Base-by-base conservation (phyloP, 2,888 invertebrate genomes). In the Eupithecia exiguata region DNA sequence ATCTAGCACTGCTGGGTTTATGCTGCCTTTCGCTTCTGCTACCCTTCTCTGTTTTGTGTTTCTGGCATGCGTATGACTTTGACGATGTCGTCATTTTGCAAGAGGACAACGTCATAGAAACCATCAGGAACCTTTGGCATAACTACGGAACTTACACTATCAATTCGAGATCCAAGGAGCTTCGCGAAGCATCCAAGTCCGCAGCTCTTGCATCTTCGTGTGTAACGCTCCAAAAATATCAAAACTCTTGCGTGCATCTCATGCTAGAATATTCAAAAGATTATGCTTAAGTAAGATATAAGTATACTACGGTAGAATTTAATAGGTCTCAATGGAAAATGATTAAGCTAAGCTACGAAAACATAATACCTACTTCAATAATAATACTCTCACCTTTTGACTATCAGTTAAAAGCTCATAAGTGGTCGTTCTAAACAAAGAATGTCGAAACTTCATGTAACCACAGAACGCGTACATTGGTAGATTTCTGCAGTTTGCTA, bases 401-500 rank as follows among this genome's bases (percentile, higher is more conserved):
- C 90, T 93, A 77, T 96, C 96, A 0, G 96, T 96, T 61, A 96
- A 86, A 67, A 96, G 86, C 75, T 96, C 95, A 80, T 96, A 96
- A 6, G 96, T 96, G 0, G 95, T 95, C 25, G 95, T 94, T 36
- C 95, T 91, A 83, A 96, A 96, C 72, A 94, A 84, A 0, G 94
- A 85, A 76, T 95, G 93, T 65, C 94, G 92, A 81, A 96, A 96
- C 70, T 95, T 93, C 88, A 96, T 93, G 80, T 95, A 95, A 5
- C 95, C 95, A 79, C 96, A 96, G 40, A 95, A 95, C 0, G 96
- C 96, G 77, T 96, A 96, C 79, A 89, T 89, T 0, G 96, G 96
- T 16, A 96, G 85, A 82, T 95, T 95, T 49, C 83, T 78, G 75
- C 95, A 93, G 68, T 86, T 84, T 0, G 92, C 96, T 96, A 79